These are phyloP conservation scores for Morphnarchus princeps DNA, from an alignment of 2,113 vertebrate species.

Conservation along the genomic window DNA sequence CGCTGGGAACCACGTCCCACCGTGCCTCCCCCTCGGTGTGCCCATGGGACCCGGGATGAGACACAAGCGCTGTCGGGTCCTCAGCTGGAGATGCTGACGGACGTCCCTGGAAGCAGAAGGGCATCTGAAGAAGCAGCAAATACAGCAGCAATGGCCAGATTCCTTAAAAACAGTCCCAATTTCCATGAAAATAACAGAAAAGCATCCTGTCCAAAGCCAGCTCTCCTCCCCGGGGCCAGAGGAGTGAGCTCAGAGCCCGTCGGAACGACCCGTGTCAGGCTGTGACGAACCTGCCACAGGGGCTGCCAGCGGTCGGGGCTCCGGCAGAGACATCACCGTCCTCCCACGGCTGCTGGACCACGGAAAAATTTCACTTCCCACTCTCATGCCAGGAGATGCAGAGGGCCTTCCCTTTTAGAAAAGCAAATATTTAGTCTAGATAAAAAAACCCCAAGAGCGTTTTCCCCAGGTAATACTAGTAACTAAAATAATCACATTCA, in stretches of 20 bases:
- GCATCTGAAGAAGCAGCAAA: not conserved
- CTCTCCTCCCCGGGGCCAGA: not conserved
- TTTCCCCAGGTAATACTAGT: slow-evolving; percentile 61
- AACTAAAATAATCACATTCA: slow-evolving; percentile 66
- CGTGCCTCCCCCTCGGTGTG: not conserved
- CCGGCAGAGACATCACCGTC: not conserved
- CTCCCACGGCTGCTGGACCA: not conserved
- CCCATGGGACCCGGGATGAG: rapidly evolving
- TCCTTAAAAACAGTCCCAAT: not conserved
- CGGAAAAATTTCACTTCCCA: not conserved
- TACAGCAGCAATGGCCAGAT: not conserved
- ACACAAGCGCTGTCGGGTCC: not conserved
- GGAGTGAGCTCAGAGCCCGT: not conserved
- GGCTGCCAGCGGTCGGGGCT: rapidly evolving
- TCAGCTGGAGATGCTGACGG: not conserved
- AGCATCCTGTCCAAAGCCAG: not conserved
- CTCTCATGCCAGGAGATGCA: not conserved
- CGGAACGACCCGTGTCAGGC: not conserved
- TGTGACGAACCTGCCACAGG: rapidly evolving
- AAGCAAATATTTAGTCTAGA: slow-evolving; percentile 61
- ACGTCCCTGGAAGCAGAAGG: not conserved
- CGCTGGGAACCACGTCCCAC: not conserved
- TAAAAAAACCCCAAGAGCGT: not conserved
- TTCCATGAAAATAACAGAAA: not conserved
- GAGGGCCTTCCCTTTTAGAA: not conserved